Evolutionary conservation across 2,797 vertebrate genomes (phyloP).

Genomic region (Poeciliopsis presidionis): DNA sequence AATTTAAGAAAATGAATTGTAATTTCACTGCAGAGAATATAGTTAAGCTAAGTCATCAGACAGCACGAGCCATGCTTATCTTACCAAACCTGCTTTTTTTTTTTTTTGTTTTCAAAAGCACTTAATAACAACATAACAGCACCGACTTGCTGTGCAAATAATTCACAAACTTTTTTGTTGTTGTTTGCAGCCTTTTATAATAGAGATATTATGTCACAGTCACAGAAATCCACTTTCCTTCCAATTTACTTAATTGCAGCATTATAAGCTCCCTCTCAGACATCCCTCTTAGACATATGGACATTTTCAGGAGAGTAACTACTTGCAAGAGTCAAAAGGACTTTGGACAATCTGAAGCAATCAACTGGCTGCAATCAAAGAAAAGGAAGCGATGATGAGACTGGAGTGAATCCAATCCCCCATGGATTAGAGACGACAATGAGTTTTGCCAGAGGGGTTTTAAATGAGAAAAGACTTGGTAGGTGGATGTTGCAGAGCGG

Average conservation of each 20-base stretch:
- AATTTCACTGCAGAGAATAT: slow-evolving; percentile 9
- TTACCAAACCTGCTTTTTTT: background rate
- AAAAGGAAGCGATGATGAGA: slow-evolving; percentile 60
- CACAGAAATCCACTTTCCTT: slow-evolving; percentile 18
- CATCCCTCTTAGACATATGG: slow-evolving; percentile 54
- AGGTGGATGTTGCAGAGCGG: slow-evolving; percentile 26
- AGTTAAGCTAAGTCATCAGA: slow-evolving; percentile 3
- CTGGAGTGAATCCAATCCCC: slow-evolving; percentile 64
- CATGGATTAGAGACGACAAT: slow-evolving; percentile 66
- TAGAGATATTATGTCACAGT: background rate
- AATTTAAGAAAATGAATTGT: slow-evolving; percentile 28
- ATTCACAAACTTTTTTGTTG: background rate
- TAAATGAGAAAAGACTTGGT: slow-evolving; percentile 47
- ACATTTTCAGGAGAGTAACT: slow-evolving; percentile 49
- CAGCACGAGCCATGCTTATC: slow-evolving; percentile 8
- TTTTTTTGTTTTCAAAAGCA: background rate
- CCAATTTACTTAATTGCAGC: slow-evolving; percentile 36
- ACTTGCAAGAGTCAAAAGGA: slow-evolving; percentile 44
- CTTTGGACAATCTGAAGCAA: slow-evolving; percentile 56
- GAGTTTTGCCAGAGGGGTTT: slow-evolving; percentile 55
- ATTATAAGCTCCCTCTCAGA: slow-evolving; percentile 14
- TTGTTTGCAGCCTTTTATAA: background rate
- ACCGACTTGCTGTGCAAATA: background rate
- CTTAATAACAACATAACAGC: background rate
- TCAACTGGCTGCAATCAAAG: slow-evolving; percentile 60